Percentiles rank a stretch among this genome's conserved stretches.
phyloP scores from a whole-genome alignment of 2,113 vertebrate species.

The Mastomys coucha region DNA sequence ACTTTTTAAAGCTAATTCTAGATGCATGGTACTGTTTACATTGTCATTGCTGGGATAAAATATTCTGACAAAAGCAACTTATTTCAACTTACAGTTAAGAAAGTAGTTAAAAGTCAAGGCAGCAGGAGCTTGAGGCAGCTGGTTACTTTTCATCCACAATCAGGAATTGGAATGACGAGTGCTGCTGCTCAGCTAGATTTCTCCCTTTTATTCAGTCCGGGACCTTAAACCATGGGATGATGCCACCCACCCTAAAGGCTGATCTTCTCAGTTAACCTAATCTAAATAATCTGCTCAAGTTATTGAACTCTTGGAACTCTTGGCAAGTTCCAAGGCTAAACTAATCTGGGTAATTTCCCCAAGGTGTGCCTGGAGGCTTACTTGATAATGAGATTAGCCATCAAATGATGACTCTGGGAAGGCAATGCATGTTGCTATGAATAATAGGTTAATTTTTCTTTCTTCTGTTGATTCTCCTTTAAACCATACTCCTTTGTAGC shows the following conservation, averaged over 20 bases:
- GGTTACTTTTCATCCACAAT: background rate
- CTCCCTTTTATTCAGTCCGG: background rate
- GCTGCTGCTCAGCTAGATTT: background rate
- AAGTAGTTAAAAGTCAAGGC: background rate
- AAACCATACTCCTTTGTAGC: slow-evolving; percentile 4
- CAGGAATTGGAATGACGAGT: background rate
- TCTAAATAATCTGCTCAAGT: background rate
- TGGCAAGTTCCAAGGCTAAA: background rate
- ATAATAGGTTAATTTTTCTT: background rate
- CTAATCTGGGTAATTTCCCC: background rate
- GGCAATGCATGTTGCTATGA: background rate
- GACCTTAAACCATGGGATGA: background rate
- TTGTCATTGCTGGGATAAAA: background rate
- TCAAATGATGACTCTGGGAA: background rate
- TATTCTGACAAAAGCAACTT: background rate
- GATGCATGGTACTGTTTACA: slow-evolving; percentile 25
- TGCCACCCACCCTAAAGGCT: background rate
- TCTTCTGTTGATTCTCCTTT: background rate
- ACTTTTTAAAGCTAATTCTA: background rate
- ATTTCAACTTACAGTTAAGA: background rate
- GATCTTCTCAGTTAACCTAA: background rate
- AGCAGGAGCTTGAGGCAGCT: background rate
- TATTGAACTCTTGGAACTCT: too few species aligned
- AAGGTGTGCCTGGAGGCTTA: background rate
- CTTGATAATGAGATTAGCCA: too few species aligned